A percentile compares a stretch with the other conserved stretches of the same genome.
Evolutionary conservation across 2,888 invertebrate species (phyloP).

Genomic region (Drosophila infuscata): DNA sequence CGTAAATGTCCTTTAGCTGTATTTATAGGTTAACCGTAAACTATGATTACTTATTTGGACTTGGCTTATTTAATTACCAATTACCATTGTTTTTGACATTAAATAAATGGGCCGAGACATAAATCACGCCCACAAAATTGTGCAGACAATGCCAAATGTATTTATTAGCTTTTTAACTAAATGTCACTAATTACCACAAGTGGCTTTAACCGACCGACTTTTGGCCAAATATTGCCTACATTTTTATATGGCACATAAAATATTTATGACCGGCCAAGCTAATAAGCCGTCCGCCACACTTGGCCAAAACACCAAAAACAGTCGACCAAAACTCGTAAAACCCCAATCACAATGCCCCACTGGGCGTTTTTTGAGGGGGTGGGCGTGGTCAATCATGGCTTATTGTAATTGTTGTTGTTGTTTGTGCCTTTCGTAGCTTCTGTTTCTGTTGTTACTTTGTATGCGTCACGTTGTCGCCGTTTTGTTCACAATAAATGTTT

Average conservation of each 20-base stretch:
- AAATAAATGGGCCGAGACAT: conserved; percentile 37
- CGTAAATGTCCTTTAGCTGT: not conserved
- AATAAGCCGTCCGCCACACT: conserved; percentile 56
- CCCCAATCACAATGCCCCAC: conserved; percentile 31
- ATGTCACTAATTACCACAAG: conserved; percentile 71
- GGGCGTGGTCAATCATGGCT: conserved; percentile 20
- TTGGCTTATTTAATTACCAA: conserved; percentile 52
- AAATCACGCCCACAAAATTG: conserved; percentile 54
- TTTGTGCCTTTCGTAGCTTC: not conserved
- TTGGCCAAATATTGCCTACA: conserved; percentile 26
- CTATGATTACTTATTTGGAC: conserved; percentile 17
- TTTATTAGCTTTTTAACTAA: conserved; percentile 74
- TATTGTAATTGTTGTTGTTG: not conserved
- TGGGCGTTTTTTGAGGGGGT: conserved; percentile 4
- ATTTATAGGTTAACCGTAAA: conserved; percentile 5
- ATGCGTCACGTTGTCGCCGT: conserved; percentile 67
- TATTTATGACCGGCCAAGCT: conserved; percentile 68
- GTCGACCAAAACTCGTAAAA: conserved; percentile 55
- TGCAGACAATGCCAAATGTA: conserved; percentile 43
- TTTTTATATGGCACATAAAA: conserved; percentile 74
- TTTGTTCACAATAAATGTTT: conserved; percentile 75
- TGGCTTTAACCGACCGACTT: conserved; percentile 54
- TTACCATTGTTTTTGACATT: conserved; percentile 49
- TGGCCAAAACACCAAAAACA: conserved; percentile 51
- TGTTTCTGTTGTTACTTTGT: conserved; percentile 42